Percentiles rank a stretch among this genome's conserved stretches.
phyloP scores from a whole-genome alignment of 2,888 invertebrate genomes.

The Zhengitettix transpicula region DNA sequence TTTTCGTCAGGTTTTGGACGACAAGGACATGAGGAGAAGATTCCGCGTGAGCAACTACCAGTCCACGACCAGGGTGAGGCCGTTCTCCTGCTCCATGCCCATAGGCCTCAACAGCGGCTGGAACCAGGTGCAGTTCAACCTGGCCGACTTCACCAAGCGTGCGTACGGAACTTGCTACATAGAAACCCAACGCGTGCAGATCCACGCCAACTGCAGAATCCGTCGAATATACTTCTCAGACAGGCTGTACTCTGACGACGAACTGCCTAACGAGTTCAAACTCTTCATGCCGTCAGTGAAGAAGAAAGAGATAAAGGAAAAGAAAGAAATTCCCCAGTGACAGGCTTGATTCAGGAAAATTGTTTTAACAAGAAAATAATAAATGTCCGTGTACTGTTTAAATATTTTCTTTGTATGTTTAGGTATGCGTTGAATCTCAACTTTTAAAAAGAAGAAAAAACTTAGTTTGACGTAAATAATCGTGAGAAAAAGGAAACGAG shows the following conservation, averaged over 20 bases:
- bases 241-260: conserved; percentile 50
- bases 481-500: too few species aligned
- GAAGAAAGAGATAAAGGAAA: too few species aligned
- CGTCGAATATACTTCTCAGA: conserved; percentile 76
- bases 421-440: too few species aligned
- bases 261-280: conserved; percentile 47
- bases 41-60: conserved; percentile 93
- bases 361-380: too few species aligned
- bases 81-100: conserved; percentile 97
- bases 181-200: conserved; percentile 77
- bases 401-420: too few species aligned
- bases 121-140: conserved; percentile 91
- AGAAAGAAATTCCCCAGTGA: too few species aligned
- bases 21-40: conserved; percentile 75
- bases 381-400: too few species aligned
- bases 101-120: conserved; percentile 88
- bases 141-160: conserved; percentile 81
- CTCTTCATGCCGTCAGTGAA: conserved; percentile 33
- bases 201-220: conserved; percentile 90
- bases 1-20: conserved; percentile 64
- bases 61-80: conserved; percentile 82
- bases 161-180: conserved; percentile 95
- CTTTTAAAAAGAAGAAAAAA: too few species aligned
- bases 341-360: too few species aligned
- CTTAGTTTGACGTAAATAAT: too few species aligned